A percentile compares a stretch with the other conserved stretches of the same genome.
Conservation (phyloP, 2,888 invertebrate genomes). For the Ganaspis brasiliensis region DNA sequence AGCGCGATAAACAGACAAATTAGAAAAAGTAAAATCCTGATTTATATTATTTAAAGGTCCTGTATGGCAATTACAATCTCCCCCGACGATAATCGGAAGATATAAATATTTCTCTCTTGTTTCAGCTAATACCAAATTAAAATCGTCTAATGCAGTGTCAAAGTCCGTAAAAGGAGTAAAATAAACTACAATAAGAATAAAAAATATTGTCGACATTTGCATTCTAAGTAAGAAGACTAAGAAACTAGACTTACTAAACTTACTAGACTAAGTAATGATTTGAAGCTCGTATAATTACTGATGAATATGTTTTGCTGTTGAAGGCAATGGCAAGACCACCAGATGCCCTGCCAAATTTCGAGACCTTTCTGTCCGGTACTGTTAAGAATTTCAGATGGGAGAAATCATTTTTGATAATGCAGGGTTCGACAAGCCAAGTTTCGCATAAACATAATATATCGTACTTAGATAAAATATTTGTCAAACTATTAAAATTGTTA, state of each 20-base stretch:
- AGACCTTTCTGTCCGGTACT: background rate
- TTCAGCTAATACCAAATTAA: background rate
- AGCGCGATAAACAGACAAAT: background rate
- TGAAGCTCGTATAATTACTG: background rate
- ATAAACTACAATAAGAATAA: background rate
- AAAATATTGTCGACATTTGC: conserved; percentile 3
- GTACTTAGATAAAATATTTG: background rate
- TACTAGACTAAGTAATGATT: background rate
- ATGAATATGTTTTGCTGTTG: background rate
- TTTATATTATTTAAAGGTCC: background rate
- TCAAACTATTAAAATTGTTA: background rate
- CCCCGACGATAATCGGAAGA: background rate
- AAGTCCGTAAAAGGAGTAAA: background rate
- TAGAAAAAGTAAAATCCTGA: background rate
- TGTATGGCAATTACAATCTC: too few relatives aligned
- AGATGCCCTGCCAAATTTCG: background rate
- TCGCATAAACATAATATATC: background rate
- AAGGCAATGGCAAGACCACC: background rate
- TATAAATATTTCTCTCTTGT: background rate
- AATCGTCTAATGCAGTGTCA: background rate
- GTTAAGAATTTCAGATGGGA: background rate
- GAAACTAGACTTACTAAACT: too few relatives aligned
- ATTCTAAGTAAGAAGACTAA: too few relatives aligned
- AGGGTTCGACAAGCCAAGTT: background rate
- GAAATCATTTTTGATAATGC: background rate